These are phyloP conservation scores for Phasia obesa DNA, from an alignment of 2,888 invertebrate genomes.

Conservation along the genomic window DNA sequence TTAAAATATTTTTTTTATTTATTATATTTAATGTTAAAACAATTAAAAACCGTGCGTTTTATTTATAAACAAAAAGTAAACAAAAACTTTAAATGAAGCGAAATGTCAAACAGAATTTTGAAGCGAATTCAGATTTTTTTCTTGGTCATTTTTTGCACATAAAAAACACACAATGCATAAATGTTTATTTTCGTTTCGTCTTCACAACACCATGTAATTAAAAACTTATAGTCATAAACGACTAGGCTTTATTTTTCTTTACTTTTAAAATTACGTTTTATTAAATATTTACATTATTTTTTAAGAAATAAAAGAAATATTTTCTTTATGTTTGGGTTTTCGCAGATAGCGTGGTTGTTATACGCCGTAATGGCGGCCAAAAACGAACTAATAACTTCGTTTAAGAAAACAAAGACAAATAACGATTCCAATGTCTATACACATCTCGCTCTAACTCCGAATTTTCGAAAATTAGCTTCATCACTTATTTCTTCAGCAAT, in stretches of 20 bases:
- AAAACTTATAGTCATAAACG: constrained; percentile 9
- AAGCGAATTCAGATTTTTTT: constrained; percentile 78
- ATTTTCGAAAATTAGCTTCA: constrained; percentile 6
- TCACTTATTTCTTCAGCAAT: not conserved
- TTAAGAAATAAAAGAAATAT: constrained; percentile 66
- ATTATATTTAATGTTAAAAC: not conserved
- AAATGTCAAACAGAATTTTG: constrained; percentile 59
- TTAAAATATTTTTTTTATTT: not conserved
- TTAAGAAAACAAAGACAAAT: constrained; percentile 61
- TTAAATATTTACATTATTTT: constrained; percentile 41
- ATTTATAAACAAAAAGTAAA: constrained; percentile 66
- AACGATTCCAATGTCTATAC: not conserved
- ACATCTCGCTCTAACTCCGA: constrained; percentile 56
- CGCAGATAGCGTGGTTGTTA: constrained; percentile 80
- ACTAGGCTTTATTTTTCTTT: constrained; percentile 1
- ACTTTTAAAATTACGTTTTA: constrained; percentile 11
- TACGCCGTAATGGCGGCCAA: constrained; percentile 91
- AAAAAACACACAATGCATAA: constrained; percentile 74
- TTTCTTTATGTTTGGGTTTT: constrained; percentile 74
- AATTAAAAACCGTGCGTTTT: constrained; percentile 9
- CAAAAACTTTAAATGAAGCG: constrained; percentile 74
- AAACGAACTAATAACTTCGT: constrained; percentile 71
- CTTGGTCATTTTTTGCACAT: constrained; percentile 74
- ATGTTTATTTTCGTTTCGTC: constrained; percentile 20
- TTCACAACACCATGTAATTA: not conserved